These are phyloP conservation scores for Phyllopteryx taeniolatus DNA, from an alignment of 2,113 vertebrate genomes.

Conservation along the genomic window DNA sequence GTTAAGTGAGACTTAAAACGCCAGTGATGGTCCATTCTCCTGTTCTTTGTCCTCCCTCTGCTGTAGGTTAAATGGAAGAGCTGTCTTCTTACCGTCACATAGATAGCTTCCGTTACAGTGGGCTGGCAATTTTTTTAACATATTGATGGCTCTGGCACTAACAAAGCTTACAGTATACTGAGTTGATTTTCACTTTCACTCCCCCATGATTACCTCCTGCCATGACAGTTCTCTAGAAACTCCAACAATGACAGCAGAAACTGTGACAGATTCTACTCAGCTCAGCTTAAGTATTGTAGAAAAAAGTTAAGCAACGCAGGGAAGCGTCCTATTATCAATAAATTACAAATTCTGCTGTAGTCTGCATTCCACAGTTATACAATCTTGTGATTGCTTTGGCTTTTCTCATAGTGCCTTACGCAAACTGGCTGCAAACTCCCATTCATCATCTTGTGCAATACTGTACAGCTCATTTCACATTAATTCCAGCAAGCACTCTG, in stretches of 20 bases:
- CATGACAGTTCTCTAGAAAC: background rate
- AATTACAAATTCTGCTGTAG: conserved; percentile 1
- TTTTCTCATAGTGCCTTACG: conserved; percentile 2
- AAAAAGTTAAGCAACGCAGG: background rate
- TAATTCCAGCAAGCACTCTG: background rate
- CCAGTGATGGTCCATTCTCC: background rate
- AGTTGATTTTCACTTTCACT: background rate
- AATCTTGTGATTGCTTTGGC: conserved; percentile 1
- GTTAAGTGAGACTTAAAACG: background rate
- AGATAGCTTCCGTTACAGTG: background rate
- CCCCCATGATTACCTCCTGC: background rate
- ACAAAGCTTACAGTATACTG: background rate
- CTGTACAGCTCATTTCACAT: background rate
- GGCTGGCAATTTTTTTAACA: background rate
- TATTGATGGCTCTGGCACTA: background rate
- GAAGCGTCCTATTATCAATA: background rate
- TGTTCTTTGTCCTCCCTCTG: background rate
- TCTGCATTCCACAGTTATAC: conserved; percentile 5
- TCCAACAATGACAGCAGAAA: background rate
- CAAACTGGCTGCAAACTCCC: conserved; percentile 2
- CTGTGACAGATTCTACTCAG: background rate
- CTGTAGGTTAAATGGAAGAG: background rate
- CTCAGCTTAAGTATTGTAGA: background rate
- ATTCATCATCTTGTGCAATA: background rate
- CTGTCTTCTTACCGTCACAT: background rate